Evolutionary conservation across 2,888 invertebrate genomes (phyloP).

Genomic region (Timema cristinae): DNA sequence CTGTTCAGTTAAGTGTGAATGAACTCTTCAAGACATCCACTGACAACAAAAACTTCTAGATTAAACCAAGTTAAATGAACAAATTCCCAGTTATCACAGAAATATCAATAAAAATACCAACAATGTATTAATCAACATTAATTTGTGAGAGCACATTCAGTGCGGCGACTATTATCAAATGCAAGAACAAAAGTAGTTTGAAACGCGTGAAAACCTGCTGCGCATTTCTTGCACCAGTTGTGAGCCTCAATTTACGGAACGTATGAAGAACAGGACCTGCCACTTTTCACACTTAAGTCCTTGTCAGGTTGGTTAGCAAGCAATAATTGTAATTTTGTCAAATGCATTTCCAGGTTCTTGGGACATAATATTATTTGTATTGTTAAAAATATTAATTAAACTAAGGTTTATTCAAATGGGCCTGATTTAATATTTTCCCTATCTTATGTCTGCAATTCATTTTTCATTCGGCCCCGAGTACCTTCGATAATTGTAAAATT

Average conservation of each 20-base stretch:
- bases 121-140: not conserved
- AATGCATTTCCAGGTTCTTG: not conserved
- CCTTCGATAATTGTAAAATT: not conserved
- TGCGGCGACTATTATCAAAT: not conserved
- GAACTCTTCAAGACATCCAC: constrained; percentile 8
- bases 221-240: not conserved
- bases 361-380: not conserved
- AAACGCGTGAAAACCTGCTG: not conserved
- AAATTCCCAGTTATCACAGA: not conserved
- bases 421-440: no score
- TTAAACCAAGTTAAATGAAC: not conserved
- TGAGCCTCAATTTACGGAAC: constrained; percentile 1
- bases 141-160: not conserved
- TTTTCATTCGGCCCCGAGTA: not conserved
- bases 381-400: not conserved
- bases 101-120: not conserved
- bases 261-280: not conserved
- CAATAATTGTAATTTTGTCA: not conserved
- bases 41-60: constrained; percentile 6
- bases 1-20: constrained; percentile 11
- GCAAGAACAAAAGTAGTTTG: constrained; percentile 2
- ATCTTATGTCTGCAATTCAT: not conserved
- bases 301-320: not conserved
- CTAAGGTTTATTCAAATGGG: not conserved
- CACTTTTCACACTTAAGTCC: not conserved